A percentile compares a stretch with the other conserved stretches of the same genome.
Evolutionary conservation across 2,888 invertebrate species (phyloP).

Genomic region (Actias luna): DNA sequence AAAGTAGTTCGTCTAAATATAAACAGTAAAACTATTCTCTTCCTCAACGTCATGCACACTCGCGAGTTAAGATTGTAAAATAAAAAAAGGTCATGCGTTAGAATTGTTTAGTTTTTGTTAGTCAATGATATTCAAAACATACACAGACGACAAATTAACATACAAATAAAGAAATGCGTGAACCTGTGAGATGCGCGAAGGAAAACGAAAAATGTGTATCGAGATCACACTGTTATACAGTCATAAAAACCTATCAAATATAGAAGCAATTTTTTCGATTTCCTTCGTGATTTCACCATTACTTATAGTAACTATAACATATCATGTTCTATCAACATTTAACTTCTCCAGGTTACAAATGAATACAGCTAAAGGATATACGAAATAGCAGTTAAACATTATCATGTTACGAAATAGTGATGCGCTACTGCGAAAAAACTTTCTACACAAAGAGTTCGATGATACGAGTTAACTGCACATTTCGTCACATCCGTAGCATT

Average conservation of each 20-base stretch:
- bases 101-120: conserved; percentile 76
- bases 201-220: conserved; percentile 65
- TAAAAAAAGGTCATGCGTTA: conserved; percentile 71
- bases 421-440: conserved; percentile 15
- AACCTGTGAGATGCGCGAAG: conserved; percentile 54
- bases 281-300: conserved; percentile 58
- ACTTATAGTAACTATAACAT: conserved; percentile 35
- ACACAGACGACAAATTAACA: conserved; percentile 35
- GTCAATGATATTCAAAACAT: conserved; percentile 74
- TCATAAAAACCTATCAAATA: conserved; percentile 61
- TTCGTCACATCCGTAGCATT: conserved; percentile 44
- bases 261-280: conserved; percentile 60
- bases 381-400: conserved; percentile 58
- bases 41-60: conserved; percentile 71
- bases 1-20: conserved; percentile 53
- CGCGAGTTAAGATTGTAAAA: conserved; percentile 71
- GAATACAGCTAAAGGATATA: conserved; percentile 45
- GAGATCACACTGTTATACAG: conserved; percentile 44
- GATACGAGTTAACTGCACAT: conserved; percentile 60
- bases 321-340: conserved; percentile 30
- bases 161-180: conserved; percentile 39
- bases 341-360: conserved; percentile 49
- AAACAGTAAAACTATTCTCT: conserved; percentile 40
- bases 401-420: conserved; percentile 45
- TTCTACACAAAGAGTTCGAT: conserved; percentile 34